A percentile compares a stretch with the other conserved stretches of the same genome.
phyloP scores from a whole-genome alignment of 2,113 vertebrate genomes.

The Pithys albifrons region DNA sequence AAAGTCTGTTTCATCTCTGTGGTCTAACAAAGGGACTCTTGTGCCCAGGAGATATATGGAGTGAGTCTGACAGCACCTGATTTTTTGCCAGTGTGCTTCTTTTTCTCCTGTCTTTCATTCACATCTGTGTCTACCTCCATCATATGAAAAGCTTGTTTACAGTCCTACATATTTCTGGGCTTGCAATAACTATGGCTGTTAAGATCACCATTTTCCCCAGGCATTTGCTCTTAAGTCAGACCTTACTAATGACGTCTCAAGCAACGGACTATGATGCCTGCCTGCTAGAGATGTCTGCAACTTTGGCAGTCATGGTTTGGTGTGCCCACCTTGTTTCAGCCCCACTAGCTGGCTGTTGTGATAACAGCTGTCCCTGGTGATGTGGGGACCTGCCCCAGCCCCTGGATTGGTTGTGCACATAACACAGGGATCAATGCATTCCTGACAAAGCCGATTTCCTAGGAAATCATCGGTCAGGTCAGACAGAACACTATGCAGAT shows the following conservation, averaged over 20 bases:
- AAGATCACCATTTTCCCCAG: accelerated
- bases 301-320: background rate
- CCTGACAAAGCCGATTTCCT: background rate
- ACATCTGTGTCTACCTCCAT: background rate
- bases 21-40: background rate
- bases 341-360: background rate
- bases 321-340: background rate
- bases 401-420: accelerated
- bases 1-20: background rate
- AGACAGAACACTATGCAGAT: background rate
- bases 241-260: background rate
- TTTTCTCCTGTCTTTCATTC: background rate
- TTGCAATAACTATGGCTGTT: background rate
- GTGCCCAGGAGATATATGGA: background rate
- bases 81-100: background rate
- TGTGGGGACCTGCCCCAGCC: background rate
- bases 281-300: background rate
- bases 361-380: accelerated
- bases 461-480: background rate
- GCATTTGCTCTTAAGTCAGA: background rate
- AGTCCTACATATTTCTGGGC: background rate
- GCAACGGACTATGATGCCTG: accelerated
- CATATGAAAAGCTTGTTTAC: background rate
- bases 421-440: background rate
- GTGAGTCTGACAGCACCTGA: background rate